Percentiles rank a stretch among this genome's conserved stretches.
Evolutionary conservation across 2,797 vertebrate species (phyloP).

Genomic region (Schizopygopsis pylzovi): DNA sequence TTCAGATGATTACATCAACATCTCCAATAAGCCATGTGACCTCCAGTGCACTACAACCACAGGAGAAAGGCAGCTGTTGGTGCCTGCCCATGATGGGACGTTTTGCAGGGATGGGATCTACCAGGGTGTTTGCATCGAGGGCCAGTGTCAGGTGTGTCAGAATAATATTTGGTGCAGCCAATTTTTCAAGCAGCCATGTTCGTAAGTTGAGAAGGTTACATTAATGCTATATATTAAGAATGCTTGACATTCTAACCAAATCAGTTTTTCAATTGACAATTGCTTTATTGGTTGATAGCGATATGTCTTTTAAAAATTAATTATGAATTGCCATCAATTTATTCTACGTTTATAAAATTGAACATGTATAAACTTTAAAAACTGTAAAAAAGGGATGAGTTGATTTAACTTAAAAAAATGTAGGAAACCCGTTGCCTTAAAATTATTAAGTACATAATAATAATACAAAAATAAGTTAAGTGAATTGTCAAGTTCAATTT

Average conservation of each 20-base stretch:
- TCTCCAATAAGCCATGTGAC: conserved; percentile 92
- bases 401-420: too few species aligned
- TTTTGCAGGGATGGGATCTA: conserved; percentile 84
- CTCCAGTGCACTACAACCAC: conserved; percentile 88
- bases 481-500: too few species aligned
- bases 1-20: conserved; percentile 91
- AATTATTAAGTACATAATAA: too few species aligned
- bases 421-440: too few species aligned
- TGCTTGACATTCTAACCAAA: background rate
- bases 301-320: background rate
- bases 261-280: background rate
- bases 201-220: background rate
- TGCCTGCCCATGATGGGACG: conserved; percentile 87
- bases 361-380: background rate
- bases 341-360: background rate
- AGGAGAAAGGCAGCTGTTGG: conserved; percentile 87
- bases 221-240: background rate
- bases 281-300: background rate
- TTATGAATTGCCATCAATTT: background rate
- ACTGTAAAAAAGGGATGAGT: too few species aligned
- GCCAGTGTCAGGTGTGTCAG: conserved; percentile 85
- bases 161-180: background rate
- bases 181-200: background rate
- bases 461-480: too few species aligned
- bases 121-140: conserved; percentile 88